These are phyloP conservation scores for Plusia festucae DNA, from an alignment of 2,888 invertebrate species.

Conservation along the genomic window DNA sequence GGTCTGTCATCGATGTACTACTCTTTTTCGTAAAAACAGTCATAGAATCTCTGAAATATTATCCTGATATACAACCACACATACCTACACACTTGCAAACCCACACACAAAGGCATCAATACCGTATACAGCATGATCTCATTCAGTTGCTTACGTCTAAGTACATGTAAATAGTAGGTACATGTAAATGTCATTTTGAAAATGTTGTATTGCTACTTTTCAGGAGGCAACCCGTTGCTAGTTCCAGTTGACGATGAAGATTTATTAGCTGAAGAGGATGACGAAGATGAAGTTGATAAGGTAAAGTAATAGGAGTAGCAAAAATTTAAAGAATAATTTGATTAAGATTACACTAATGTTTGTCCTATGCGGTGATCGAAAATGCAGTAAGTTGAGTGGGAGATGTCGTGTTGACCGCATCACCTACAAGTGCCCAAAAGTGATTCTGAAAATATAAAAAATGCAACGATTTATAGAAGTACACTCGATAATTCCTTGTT, in stretches of 20 bases:
- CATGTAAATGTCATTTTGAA: background rate
- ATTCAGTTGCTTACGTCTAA: background rate
- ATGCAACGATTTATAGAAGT: too few relatives aligned
- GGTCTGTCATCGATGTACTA: too few relatives aligned
- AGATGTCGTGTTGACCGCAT: too few relatives aligned
- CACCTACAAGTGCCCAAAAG: too few relatives aligned
- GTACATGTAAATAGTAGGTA: background rate
- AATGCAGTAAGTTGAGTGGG: background rate
- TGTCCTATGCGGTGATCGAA: too few relatives aligned
- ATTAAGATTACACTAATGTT: too few relatives aligned
- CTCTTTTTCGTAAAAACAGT: too few relatives aligned
- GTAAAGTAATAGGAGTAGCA: conserved; percentile 89
- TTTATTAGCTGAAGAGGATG: conserved; percentile 93
- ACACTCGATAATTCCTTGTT: conserved; percentile 20
- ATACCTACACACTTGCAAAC: background rate
- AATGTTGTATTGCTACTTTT: conserved; percentile 35
- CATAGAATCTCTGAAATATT: too few relatives aligned
- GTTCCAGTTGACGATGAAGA: conserved; percentile 91
- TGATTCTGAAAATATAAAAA: too few relatives aligned
- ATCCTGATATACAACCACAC: background rate
- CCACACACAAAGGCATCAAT: background rate
- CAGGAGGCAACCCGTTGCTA: conserved; percentile 84
- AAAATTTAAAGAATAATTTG: background rate
- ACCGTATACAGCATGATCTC: background rate
- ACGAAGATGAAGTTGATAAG: conserved; percentile 97